phyloP scores from a whole-genome alignment of 2,113 vertebrate species.

The Hippopotamus amphibius region DNA sequence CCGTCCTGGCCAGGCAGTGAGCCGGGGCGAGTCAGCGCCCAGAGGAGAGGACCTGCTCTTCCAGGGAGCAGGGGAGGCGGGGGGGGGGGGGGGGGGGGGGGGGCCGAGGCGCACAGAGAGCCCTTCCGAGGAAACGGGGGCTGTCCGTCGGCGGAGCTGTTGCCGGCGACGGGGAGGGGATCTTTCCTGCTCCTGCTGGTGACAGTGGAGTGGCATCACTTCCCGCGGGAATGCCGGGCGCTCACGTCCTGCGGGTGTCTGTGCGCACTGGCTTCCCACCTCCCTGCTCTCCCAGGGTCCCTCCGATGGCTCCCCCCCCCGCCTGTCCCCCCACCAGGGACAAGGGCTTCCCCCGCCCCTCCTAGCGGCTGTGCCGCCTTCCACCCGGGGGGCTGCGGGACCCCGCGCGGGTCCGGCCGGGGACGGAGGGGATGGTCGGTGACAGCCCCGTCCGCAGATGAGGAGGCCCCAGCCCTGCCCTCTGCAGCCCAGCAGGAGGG shows the following conservation, averaged over 20 bases:
- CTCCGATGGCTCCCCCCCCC: background rate
- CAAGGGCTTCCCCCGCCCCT: background rate
- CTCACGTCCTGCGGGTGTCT: background rate
- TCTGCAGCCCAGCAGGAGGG: background rate
- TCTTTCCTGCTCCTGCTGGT: background rate
- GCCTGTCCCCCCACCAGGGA: background rate
- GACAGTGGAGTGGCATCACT: background rate
- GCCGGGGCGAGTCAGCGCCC: background rate
- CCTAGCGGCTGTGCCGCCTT: background rate
- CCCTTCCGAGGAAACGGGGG: background rate
- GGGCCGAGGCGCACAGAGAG: background rate
- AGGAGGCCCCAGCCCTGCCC: no score
- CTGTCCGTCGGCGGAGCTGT: background rate
- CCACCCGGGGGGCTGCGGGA: background rate
- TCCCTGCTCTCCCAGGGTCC: background rate
- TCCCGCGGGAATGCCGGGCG: background rate
- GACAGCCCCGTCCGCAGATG: background rate
- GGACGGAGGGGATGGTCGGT: accelerated
- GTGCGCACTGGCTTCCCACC: background rate
- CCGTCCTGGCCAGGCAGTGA: background rate
- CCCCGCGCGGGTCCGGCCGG: background rate
- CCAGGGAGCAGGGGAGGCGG: background rate
- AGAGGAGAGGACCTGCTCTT: no score
- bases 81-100: background rate
- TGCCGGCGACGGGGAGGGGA: background rate